A percentile compares a stretch with the other conserved stretches of the same genome.
phyloP scores from a whole-genome alignment of 2,113 vertebrate species.

The Rhinolophus sinicus region DNA sequence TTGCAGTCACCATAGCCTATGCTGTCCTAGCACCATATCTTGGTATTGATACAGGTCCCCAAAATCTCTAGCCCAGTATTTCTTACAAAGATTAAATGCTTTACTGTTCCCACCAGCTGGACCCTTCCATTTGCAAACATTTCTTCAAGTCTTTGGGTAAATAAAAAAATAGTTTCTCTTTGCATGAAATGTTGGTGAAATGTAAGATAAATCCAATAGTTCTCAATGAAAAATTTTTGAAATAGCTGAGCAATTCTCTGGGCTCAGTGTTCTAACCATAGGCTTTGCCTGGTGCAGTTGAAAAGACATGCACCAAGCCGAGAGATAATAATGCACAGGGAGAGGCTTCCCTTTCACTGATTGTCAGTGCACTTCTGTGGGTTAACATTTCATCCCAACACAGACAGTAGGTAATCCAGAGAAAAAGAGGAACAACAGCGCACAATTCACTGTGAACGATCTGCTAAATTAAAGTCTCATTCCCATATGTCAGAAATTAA shows the following conservation, averaged over 20 bases:
- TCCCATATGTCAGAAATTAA: conserved; percentile 72
- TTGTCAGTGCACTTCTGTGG: neutral
- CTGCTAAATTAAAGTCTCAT: conserved; percentile 61
- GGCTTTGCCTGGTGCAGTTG: neutral
- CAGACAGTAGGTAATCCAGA: conserved; percentile 41
- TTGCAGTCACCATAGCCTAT: neutral
- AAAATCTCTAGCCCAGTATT: neutral
- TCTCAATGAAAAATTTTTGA: neutral
- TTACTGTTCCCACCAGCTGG: neutral
- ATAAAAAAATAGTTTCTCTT: neutral
- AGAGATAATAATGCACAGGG: neutral
- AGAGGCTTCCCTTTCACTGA: neutral
- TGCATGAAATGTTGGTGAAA: neutral
- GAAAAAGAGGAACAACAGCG: neutral
- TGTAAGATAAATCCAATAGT: neutral
- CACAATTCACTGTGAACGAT: neutral
- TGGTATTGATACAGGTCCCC: neutral
- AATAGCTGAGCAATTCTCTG: neutral
- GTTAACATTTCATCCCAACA: conserved; percentile 56
- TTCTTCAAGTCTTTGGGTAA: neutral
- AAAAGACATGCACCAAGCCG: neutral
- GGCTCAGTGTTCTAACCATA: neutral
- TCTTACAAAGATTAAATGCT: neutral
- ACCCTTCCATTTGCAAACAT: neutral
- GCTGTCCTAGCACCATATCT: neutral